A percentile compares a stretch with the other conserved stretches of the same genome.
Evolutionary conservation across 2,113 vertebrate genomes (phyloP).

Genomic region (Cyphomyrus discorhynchus): DNA sequence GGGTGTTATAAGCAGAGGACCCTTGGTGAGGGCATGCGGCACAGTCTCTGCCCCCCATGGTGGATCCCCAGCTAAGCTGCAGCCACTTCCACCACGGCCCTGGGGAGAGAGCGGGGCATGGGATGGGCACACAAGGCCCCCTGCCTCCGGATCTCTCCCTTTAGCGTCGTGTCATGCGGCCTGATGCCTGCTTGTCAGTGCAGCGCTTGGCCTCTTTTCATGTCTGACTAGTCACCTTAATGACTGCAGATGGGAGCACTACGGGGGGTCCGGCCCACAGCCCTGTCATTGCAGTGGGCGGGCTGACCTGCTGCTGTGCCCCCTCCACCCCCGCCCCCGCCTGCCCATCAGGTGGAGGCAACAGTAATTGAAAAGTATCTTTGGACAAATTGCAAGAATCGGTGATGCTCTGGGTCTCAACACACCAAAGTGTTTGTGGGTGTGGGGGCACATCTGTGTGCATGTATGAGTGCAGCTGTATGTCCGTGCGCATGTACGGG

Average conservation of each 20-base stretch:
- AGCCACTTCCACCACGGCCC: constrained; percentile 51
- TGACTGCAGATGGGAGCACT: constrained; percentile 88
- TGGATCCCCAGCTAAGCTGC: constrained; percentile 31
- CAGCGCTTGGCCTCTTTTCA: constrained; percentile 80
- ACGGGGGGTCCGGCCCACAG: constrained; percentile 70
- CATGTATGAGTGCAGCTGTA: not conserved
- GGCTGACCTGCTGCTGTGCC: constrained; percentile 70
- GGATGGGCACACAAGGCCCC: constrained; percentile 54
- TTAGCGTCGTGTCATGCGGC: constrained; percentile 74
- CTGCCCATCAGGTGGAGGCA: constrained; percentile 72
- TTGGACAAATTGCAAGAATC: constrained; percentile 54
- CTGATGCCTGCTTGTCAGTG: constrained; percentile 82
- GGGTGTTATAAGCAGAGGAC: constrained; percentile 45
- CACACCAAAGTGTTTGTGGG: not conserved
- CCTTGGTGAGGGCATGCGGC: constrained; percentile 48
- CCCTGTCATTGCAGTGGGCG: constrained; percentile 74
- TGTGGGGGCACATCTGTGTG: not conserved
- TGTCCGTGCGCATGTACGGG: not conserved
- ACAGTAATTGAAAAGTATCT: constrained; percentile 82
- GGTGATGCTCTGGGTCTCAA: not conserved
- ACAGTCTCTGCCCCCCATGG: constrained; percentile 29
- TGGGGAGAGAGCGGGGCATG: constrained; percentile 47
- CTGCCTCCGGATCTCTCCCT: constrained; percentile 60
- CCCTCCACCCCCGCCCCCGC: constrained; percentile 39
- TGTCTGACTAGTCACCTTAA: constrained; percentile 90